Base-by-base conservation (phyloP, 2,797 vertebrate species). In the Sibirionetta formosa region DNA sequence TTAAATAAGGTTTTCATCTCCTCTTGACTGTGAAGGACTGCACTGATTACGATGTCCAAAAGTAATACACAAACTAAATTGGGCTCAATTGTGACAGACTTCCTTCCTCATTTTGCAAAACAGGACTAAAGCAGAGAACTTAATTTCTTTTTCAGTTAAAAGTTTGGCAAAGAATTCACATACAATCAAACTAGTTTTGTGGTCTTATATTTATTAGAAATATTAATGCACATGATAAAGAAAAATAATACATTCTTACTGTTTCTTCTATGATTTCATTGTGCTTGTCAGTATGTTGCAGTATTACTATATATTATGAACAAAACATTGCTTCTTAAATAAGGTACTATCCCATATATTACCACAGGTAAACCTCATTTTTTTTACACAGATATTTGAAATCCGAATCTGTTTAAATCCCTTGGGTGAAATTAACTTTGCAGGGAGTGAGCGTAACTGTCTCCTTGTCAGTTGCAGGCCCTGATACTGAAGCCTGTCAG, bases 341-440 rank as follows among this genome's bases (percentile, higher is more conserved):
- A 23, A 82, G 63, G 40, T 57, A 51, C 84, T 91, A 89, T 79
- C 88, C 46, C 58, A 4, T 26, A 46, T 38, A 17, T 63, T 70
- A 94, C 65, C 17, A 44, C 31, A 93, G 35, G 61, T 83, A 80
- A 92, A 93, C 54, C 16, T 76, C 7, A 35, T 17, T 38, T 79
- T 88, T n/a, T 79, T 54, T 76, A 14, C 73, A 51, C 88, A 53
- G 16, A 26, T 91, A 72, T 93, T 94, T 89, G 81, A 75, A 95
- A 77, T 77, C 54, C 76, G 31, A 53, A 76, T 56, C 23, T 86
- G 20, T 72, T 82, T 63, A 70, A 86, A 56, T 88, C 19, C 16
- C n/a, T 35, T 56, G 42, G 54, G 24, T 29, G 50, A 89, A 63
- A 87, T 76, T 77, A 79, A n/a, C 14, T 77, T 90, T 84, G 13